Conservation (phyloP, 1,140 invertebrate species). For the Melitaea cinxia region DNA sequence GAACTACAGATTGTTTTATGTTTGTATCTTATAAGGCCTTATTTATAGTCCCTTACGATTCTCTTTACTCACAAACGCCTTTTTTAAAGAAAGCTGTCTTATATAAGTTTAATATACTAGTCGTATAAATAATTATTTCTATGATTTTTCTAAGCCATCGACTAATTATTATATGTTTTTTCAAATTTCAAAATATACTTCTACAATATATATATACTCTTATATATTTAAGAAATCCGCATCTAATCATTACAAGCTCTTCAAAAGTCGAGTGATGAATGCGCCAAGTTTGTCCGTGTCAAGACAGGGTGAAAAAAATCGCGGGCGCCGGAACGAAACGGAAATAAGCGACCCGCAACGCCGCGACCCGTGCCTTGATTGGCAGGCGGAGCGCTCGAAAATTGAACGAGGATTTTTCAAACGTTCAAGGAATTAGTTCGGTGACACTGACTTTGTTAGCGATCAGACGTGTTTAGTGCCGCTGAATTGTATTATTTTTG, state of each 20-base stretch:
- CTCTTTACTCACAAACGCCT: too few relatives aligned
- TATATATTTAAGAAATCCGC: not conserved
- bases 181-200: too few relatives aligned
- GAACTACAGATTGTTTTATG: too few relatives aligned
- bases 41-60: too few relatives aligned
- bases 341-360: conserved; percentile 57
- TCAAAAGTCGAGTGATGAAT: conserved; percentile 57
- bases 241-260: conserved; percentile 27
- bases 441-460: not conserved
- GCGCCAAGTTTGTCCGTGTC: conserved; percentile 69
- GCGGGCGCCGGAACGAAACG: conserved; percentile 48
- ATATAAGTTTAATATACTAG: too few relatives aligned
- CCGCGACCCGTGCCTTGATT: conserved; percentile 53
- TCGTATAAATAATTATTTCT: too few relatives aligned
- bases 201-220: too few relatives aligned
- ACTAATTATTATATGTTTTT: too few relatives aligned
- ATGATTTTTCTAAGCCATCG: too few relatives aligned
- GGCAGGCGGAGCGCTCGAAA: conserved; percentile 45
- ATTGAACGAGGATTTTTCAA: conserved; percentile 30
- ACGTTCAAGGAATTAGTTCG: not conserved
- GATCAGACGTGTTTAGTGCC: not conserved
- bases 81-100: too few relatives aligned
- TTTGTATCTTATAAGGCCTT: too few relatives aligned
- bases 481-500: not conserved
- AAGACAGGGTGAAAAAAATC: conserved; percentile 59